Percentiles rank a stretch among this genome's conserved stretches.
Conservation (phyloP, 2,113 vertebrate genomes). For the Pelecanus crispus region DNA sequence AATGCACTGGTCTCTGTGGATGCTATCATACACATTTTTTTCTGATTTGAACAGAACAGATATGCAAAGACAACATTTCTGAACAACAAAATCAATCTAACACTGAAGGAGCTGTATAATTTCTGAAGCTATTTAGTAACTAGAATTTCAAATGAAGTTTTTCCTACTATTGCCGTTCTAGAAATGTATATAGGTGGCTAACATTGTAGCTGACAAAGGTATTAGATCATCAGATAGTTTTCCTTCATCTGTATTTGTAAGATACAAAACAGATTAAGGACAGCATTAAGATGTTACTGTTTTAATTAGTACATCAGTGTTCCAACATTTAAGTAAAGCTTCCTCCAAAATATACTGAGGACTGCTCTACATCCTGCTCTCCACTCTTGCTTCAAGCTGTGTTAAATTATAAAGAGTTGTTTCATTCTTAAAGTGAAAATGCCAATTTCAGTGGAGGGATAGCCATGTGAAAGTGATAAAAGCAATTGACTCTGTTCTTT, state of each 20-base stretch:
- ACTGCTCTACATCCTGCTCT: neutral
- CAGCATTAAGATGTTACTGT: neutral
- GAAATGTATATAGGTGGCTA: neutral
- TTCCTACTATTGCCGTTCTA: neutral
- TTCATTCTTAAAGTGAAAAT: neutral
- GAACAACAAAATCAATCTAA: neutral
- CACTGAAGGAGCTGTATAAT: neutral
- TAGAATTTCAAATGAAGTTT: neutral
- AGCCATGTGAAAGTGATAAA: neutral
- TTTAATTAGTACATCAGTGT: neutral
- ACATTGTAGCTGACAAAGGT: neutral
- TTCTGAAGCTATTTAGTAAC: neutral
- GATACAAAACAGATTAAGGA: neutral
- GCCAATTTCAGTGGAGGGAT: neutral
- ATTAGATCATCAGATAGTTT: neutral
- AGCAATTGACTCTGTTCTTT: neutral
- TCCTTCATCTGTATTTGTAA: neutral
- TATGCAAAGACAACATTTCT: neutral
- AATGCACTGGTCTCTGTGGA: neutral
- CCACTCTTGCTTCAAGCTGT: neutral
- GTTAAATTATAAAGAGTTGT: neutral
- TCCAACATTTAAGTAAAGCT: neutral
- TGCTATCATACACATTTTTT: neutral
- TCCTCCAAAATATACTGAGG: neutral
- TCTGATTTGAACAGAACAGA: neutral